Evolutionary conservation across 1,140 invertebrate genomes (phyloP).

Genomic region (Tetragnatha versicolor): DNA sequence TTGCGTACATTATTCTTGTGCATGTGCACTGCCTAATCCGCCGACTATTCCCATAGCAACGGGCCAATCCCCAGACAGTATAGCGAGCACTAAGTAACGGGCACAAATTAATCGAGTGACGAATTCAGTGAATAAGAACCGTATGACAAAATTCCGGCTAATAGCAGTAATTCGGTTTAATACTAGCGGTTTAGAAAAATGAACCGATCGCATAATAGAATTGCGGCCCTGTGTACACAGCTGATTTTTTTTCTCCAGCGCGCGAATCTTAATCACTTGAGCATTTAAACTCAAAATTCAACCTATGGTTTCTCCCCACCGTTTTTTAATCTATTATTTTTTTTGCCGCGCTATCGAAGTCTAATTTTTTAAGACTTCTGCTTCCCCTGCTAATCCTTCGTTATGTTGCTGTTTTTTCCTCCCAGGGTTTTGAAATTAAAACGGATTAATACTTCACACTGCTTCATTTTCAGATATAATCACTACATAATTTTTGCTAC

Average conservation of each 20-base stretch:
- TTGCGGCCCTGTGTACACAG: constrained; percentile 13
- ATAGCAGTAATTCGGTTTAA: not conserved
- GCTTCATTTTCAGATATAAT: constrained; percentile 52
- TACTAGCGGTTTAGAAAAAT: not conserved
- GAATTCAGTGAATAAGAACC: too few relatives aligned
- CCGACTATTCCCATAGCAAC: too few relatives aligned
- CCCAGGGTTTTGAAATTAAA: constrained; percentile 53
- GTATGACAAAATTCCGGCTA: too few relatives aligned
- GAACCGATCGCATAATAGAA: not conserved
- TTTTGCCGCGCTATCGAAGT: constrained; percentile 8
- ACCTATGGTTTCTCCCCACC: not conserved
- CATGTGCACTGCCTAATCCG: too few relatives aligned
- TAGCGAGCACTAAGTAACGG: too few relatives aligned
- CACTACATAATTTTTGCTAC: constrained; percentile 53
- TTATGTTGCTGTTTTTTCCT: constrained; percentile 41
- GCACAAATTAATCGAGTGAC: too few relatives aligned
- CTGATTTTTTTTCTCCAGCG: not conserved
- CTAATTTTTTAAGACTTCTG: constrained; percentile 53
- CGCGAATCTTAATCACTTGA: constrained; percentile 39
- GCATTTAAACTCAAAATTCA: constrained; percentile 42
- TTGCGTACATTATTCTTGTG: too few relatives aligned
- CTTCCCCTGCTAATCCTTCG: constrained; percentile 47
- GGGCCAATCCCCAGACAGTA: too few relatives aligned
- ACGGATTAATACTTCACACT: constrained; percentile 50
- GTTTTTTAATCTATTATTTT: not conserved